These are phyloP conservation scores for Criorhina ranunculi DNA, from an alignment of 2,888 invertebrate genomes.

Conservation along the genomic window DNA sequence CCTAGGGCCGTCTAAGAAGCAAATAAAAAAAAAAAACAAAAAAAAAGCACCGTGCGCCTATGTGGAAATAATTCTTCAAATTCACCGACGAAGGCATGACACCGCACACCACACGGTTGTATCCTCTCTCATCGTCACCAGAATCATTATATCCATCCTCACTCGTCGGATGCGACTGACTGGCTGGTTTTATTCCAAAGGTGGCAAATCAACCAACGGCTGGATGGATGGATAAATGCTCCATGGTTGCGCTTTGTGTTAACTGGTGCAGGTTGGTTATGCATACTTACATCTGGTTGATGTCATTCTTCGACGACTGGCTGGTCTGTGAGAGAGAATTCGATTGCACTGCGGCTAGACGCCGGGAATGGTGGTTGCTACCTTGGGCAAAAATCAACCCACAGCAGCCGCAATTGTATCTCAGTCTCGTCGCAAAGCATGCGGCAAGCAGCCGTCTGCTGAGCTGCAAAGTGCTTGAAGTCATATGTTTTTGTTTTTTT, in stretches of 20 bases:
- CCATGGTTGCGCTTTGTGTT: slow-evolving; percentile 61
- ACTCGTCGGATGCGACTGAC: slow-evolving; percentile 30
- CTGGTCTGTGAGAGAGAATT: slow-evolving; percentile 59
- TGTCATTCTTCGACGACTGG: slow-evolving; percentile 51
- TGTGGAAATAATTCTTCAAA: slow-evolving; percentile 61
- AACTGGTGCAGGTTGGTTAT: slow-evolving; percentile 62
- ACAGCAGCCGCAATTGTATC: slow-evolving; percentile 65
- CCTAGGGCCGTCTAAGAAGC: slow-evolving; percentile 15
- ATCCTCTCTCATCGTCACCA: slow-evolving; percentile 13
- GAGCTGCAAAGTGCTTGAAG: slow-evolving; percentile 9
- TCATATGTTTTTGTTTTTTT: slow-evolving; percentile 1
- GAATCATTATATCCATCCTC: slow-evolving; percentile 13
- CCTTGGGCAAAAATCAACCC: slow-evolving; percentile 68
- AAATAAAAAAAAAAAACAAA: background rate
- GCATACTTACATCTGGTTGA: slow-evolving; percentile 70
- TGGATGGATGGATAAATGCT: slow-evolving; percentile 30
- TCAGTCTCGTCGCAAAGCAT: slow-evolving; percentile 53
- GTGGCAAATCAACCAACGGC: slow-evolving; percentile 54
- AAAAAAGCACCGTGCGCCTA: slow-evolving; percentile 11
- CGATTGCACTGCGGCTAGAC: slow-evolving; percentile 70
- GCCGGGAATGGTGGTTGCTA: slow-evolving; percentile 47
- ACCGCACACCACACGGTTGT: slow-evolving; percentile 26
- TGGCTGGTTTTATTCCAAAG: slow-evolving; percentile 43
- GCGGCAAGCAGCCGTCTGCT: slow-evolving; percentile 59
- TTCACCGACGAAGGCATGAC: slow-evolving; percentile 17